Evolutionary conservation across 1,140 invertebrate species (phyloP).

Genomic region (Drosophila triauraria): DNA sequence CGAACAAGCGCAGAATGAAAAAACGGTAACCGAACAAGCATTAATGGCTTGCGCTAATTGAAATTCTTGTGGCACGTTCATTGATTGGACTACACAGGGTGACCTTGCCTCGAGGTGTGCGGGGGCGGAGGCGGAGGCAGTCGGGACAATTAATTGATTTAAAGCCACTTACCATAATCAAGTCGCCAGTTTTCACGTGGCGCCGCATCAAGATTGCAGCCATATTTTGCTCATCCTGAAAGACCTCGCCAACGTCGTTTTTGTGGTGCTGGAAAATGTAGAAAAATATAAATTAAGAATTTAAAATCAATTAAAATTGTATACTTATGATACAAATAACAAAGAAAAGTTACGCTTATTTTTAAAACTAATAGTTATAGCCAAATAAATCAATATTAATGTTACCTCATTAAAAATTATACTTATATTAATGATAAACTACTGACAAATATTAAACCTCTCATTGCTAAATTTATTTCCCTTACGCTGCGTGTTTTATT

Average conservation of each 20-base stretch:
- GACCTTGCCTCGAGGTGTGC: constrained; percentile 49
- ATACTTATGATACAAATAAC: background rate
- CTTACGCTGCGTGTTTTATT: background rate
- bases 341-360: too few relatives aligned
- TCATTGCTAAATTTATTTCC: background rate
- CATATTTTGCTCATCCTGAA: constrained; percentile 93
- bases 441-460: background rate
- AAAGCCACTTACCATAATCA: constrained; percentile 91
- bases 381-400: too few relatives aligned
- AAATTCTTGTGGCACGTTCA: constrained; percentile 68
- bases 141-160: background rate
- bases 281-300: background rate
- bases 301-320: background rate
- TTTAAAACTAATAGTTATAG: too few relatives aligned
- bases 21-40: constrained; percentile 47
- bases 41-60: constrained; percentile 65
- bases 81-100: constrained; percentile 37
- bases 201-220: constrained; percentile 93
- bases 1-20: background rate
- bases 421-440: background rate
- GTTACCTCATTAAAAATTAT: too few relatives aligned
- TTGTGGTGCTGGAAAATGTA: constrained; percentile 86
- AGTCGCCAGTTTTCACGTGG: constrained; percentile 90
- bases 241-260: constrained; percentile 92
- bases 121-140: constrained; percentile 4